Evolutionary conservation across 2,113 vertebrate species (phyloP).

Genomic region (rabbit (Oryctolagus cuniculus)): mOryCun1.1 NC_091451.1:23830001-23830500

Average conservation of each 20-base stretch:
- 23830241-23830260: background rate
- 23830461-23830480: background rate
- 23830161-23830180: background rate
- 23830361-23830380: too few relatives aligned
- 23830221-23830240: background rate
- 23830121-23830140: background rate
- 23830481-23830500: conserved; percentile 51
- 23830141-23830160: background rate
- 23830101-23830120: background rate
- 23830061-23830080: background rate
- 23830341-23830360: too few relatives aligned
- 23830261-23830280: background rate
- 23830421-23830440: background rate
- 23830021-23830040: background rate
- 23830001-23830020: background rate
- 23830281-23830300: background rate
- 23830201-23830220: background rate
- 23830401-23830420: background rate
- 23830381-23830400: background rate
- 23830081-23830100: background rate
- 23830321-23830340: too few relatives aligned
- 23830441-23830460: background rate
- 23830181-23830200: background rate
- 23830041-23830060: background rate
- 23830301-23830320: too few relatives aligned